These are phyloP conservation scores for Strix uralensis DNA, from an alignment of 2,113 vertebrate genomes.

Conservation along the genomic window DNA sequence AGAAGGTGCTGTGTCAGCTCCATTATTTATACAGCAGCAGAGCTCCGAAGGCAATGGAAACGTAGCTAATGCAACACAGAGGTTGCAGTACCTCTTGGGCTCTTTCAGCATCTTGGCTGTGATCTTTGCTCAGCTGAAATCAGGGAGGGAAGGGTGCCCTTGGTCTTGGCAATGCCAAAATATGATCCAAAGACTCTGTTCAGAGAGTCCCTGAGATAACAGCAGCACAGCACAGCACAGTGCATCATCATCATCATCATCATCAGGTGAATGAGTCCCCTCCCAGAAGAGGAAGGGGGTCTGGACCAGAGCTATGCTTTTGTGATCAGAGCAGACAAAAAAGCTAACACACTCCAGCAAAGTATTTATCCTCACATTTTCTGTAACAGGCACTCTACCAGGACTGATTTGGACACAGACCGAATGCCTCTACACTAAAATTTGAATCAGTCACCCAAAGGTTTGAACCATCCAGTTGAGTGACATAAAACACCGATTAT, in stretches of 20 bases:
- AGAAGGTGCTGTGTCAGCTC: constrained; percentile 43
- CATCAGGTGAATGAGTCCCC: not conserved
- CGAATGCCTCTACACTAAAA: not conserved
- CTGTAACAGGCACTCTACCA: not conserved
- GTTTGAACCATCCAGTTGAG: not conserved
- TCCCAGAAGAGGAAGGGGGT: not conserved
- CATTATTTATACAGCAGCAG: constrained; percentile 14
- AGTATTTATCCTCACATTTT: not conserved
- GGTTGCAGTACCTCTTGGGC: fast-evolving
- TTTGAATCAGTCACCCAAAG: not conserved
- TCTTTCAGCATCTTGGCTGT: not conserved
- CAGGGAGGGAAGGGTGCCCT: not conserved
- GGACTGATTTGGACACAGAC: not conserved
- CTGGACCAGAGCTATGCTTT: not conserved
- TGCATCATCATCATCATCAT: not conserved
- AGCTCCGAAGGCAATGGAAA: not conserved
- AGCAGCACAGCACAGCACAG: not conserved
- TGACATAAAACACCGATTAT: not conserved
- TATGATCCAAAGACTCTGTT: not conserved
- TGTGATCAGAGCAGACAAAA: not conserved
- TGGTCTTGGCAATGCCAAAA: not conserved
- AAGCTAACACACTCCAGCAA: not conserved
- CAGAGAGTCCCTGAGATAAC: not conserved
- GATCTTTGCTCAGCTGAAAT: not conserved
- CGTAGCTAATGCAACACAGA: not conserved